phyloP scores from a whole-genome alignment of 2,113 vertebrate genomes.

The Petrocephalus microphthalmus region DNA sequence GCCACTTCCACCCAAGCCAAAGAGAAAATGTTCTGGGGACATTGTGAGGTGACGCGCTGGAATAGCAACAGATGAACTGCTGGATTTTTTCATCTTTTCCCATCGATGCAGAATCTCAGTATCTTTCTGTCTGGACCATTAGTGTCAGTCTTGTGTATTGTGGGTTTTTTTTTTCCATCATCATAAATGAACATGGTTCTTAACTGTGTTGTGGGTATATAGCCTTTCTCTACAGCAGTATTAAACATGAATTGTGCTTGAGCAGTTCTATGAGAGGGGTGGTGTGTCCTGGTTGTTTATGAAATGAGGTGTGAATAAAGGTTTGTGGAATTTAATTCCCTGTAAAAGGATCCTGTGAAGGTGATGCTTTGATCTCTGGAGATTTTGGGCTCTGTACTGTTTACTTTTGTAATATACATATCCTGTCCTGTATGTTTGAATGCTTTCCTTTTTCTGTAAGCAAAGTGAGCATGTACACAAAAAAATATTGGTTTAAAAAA shows the following conservation, averaged over 20 bases:
- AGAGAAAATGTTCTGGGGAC: neutral
- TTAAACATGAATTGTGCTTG: neutral
- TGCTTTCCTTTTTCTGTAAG: constrained; percentile 2
- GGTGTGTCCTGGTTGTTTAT: neutral
- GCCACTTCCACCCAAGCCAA: neutral
- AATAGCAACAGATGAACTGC: neutral
- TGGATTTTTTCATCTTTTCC: neutral
- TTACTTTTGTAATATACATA: constrained; percentile 2
- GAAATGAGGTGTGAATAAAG: neutral
- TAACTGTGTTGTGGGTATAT: neutral
- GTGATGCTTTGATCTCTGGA: neutral
- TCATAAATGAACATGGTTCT: neutral
- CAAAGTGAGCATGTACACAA: neutral
- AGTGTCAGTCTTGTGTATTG: neutral
- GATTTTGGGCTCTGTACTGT: neutral
- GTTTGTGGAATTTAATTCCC: neutral
- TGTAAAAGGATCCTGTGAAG: neutral
- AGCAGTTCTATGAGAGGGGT: neutral
- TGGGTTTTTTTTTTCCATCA: neutral
- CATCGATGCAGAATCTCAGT: neutral
- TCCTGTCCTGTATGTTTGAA: constrained; percentile 1
- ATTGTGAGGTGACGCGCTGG: neutral
- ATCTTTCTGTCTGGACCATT: neutral
- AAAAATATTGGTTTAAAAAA: neutral
- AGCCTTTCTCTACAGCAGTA: neutral